Evolutionary conservation across 2,797 vertebrate species (phyloP).

Genomic region (Sibirionetta formosa): DNA sequence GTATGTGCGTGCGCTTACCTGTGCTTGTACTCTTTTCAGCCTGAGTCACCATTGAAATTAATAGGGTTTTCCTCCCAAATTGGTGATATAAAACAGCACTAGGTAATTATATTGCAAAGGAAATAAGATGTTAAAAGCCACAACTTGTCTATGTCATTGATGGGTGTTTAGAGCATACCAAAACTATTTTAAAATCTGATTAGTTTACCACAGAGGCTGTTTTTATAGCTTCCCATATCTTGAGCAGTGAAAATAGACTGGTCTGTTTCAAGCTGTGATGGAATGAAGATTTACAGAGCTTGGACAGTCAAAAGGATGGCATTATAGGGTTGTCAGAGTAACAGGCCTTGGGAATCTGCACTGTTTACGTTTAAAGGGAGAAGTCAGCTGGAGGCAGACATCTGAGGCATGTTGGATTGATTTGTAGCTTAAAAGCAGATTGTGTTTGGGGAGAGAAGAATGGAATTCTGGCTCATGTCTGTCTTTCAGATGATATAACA

Average conservation of each 20-base stretch:
- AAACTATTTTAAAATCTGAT: slow-evolving; percentile 6
- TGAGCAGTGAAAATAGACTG: background rate
- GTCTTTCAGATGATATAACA: background rate
- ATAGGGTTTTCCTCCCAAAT: background rate
- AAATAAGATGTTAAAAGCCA: slow-evolving; percentile 7
- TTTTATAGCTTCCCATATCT: slow-evolving; percentile 7
- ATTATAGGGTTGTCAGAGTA: slow-evolving; percentile 64
- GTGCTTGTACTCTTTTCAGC: background rate
- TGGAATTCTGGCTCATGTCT: background rate
- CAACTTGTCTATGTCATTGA: background rate
- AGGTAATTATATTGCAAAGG: background rate
- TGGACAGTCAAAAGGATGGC: slow-evolving; percentile 51
- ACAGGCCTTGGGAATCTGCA: slow-evolving; percentile 42
- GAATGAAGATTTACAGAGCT: slow-evolving; percentile 53
- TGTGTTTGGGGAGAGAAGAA: slow-evolving; percentile 51
- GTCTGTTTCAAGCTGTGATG: slow-evolving; percentile 43
- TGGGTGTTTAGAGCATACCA: background rate
- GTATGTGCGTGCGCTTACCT: fast-evolving
- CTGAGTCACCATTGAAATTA: background rate
- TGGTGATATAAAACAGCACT: background rate
- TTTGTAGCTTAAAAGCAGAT: slow-evolving; percentile 60
- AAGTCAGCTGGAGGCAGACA: slow-evolving; percentile 69
- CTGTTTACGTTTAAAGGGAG: slow-evolving; percentile 57
- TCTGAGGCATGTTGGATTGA: slow-evolving; percentile 67
- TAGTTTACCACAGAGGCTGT: background rate